Conservation (phyloP, 2,888 invertebrate species). For the Deilephila elpenor region DNA sequence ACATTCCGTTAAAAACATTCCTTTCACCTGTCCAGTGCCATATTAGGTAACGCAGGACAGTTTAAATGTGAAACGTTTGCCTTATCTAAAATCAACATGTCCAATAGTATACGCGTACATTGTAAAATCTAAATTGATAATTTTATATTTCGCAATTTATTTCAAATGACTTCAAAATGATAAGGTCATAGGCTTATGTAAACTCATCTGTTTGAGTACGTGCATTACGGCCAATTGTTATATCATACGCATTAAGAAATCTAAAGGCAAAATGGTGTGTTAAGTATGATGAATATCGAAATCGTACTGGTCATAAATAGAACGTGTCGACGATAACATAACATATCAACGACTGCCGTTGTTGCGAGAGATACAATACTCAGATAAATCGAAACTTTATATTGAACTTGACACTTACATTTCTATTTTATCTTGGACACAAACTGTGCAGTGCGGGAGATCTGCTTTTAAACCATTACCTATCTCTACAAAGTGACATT, state of each 20-base stretch:
- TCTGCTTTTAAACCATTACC: not conserved
- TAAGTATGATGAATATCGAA: constrained; percentile 37
- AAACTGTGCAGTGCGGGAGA: not conserved
- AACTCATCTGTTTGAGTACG: constrained; percentile 65
- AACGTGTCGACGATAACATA: not conserved
- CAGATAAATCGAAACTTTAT: constrained; percentile 35
- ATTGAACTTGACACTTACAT: constrained; percentile 37
- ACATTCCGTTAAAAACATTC: not conserved
- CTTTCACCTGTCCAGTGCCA: not conserved
- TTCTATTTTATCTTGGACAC: constrained; percentile 7
- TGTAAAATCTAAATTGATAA: constrained; percentile 28
- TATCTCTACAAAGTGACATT: not conserved
- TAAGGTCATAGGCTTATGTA: constrained; percentile 74
- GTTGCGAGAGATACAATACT: constrained; percentile 31
- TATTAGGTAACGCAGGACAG: not conserved
- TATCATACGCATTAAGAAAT: constrained; percentile 64
- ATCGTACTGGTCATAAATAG: constrained; percentile 31
- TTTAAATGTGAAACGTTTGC: constrained; percentile 12
- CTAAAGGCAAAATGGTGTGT: constrained; percentile 43
- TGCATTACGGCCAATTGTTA: constrained; percentile 63
- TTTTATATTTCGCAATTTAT: constrained; percentile 56
- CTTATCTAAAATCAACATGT: constrained; percentile 16
- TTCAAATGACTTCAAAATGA: constrained; percentile 59
- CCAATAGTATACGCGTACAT: not conserved
- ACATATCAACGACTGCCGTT: constrained; percentile 33